Conservation (phyloP, 2,113 vertebrate species). For the Rhinopithecus roxellana region DNA sequence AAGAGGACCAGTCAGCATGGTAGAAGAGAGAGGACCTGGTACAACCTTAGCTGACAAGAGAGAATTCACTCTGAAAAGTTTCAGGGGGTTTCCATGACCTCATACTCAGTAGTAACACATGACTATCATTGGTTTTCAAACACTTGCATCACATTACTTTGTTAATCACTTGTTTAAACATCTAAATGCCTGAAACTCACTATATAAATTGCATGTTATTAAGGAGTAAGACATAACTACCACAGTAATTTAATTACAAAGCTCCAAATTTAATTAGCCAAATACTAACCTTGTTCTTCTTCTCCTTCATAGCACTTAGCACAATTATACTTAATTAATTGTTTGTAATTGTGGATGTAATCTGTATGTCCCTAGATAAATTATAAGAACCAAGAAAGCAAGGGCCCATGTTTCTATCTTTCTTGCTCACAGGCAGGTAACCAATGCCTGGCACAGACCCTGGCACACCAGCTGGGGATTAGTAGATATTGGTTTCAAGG, state of each 20-base stretch:
- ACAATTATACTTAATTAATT: conserved; percentile 59
- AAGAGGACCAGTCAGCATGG: neutral
- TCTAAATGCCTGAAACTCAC: neutral
- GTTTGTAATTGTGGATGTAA: conserved; percentile 41
- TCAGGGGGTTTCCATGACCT: neutral
- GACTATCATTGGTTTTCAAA: neutral
- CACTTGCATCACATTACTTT: too few species aligned
- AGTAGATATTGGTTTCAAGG: neutral
- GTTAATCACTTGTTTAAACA: neutral
- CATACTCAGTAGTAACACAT: neutral
- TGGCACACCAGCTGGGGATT: neutral
- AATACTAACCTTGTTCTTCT: neutral
- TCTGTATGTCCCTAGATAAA: neutral
- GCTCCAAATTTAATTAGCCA: conserved; percentile 55
- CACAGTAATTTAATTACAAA: conserved; percentile 44
- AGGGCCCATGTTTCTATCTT: neutral
- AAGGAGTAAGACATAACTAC: neutral
- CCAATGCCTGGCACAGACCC: too few species aligned
- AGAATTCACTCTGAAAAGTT: neutral
- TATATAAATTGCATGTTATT: neutral
- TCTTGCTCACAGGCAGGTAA: neutral
- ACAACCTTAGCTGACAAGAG: neutral
- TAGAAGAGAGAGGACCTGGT: neutral
- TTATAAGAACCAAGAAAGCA: neutral
- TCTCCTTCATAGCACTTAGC: neutral